These are phyloP conservation scores for Thryonomys swinderianus DNA, from an alignment of 2,113 vertebrate genomes.

Conservation along the genomic window DNA sequence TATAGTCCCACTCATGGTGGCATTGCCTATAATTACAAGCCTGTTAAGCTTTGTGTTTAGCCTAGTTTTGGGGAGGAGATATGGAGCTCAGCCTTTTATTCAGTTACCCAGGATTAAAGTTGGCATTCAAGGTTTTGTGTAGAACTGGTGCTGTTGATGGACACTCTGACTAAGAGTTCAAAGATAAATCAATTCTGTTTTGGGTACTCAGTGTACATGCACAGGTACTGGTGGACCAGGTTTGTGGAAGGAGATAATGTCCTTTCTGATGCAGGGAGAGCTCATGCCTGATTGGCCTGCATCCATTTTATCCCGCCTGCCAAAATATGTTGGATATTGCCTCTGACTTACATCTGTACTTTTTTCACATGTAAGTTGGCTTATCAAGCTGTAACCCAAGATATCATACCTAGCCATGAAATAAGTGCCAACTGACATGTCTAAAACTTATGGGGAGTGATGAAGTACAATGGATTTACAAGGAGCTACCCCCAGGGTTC, in stretches of 20 bases:
- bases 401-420: constrained; percentile 53
- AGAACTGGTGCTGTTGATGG: constrained; percentile 50
- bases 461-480: constrained; percentile 62
- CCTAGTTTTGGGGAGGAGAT: background rate
- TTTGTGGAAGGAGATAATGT: background rate
- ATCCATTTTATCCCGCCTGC: background rate
- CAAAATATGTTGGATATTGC: constrained; percentile 47
- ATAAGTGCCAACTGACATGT: constrained; percentile 43
- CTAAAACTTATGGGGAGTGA: constrained; percentile 61
- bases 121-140: constrained; percentile 53
- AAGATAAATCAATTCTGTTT: constrained; percentile 59
- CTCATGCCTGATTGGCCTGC: background rate
- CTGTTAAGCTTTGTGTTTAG: constrained; percentile 66
- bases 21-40: constrained; percentile 59
- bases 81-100: constrained; percentile 33
- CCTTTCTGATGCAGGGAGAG: background rate
- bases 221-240: background rate
- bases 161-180: constrained; percentile 22
- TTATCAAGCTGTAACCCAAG: constrained; percentile 47
- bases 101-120: constrained; percentile 68
- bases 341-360: background rate
- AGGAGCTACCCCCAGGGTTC: background rate
- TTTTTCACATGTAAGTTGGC: constrained; percentile 1
- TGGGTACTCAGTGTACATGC: background rate
- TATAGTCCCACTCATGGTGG: constrained; percentile 19